Conservation (phyloP, 2,113 vertebrate species). For the Charina bottae region DNA sequence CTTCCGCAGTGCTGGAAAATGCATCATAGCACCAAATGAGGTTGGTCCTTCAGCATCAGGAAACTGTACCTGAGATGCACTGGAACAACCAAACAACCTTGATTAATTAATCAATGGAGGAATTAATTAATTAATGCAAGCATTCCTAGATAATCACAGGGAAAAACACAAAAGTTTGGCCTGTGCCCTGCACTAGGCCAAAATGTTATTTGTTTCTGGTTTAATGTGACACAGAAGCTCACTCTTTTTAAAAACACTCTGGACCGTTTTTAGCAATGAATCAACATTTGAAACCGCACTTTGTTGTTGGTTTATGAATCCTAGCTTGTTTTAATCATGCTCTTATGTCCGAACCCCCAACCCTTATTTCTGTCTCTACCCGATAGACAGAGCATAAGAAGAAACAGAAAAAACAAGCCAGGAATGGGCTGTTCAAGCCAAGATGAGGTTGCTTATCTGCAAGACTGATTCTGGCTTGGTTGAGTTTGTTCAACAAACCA, state of each 20-base stretch:
- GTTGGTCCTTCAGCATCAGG: constrained; percentile 34
- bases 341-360: not conserved
- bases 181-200: not conserved
- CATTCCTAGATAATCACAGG: not conserved
- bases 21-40: constrained; percentile 40
- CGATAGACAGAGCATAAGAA: too few species aligned
- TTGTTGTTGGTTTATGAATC: not conserved
- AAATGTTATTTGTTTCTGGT: not conserved
- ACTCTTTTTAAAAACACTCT: too few species aligned
- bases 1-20: constrained; percentile 62
- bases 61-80: constrained; percentile 68
- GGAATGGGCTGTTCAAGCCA: too few species aligned
- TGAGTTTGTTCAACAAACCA: too few species aligned
- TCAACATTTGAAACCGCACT: not conserved
- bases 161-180: not conserved
- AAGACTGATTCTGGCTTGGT: too few species aligned
- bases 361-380: not conserved
- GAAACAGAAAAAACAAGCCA: too few species aligned
- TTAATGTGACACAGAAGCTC: not conserved
- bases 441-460: too few species aligned
- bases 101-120: not conserved
- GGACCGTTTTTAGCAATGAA: not conserved
- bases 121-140: not conserved
- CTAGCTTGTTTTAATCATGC: not conserved
- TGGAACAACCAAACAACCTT: constrained; percentile 41